Evolutionary conservation across 2,113 vertebrate genomes (phyloP), one percentile per base, ranked within the genome.

Genomic region (Tetrao urogallus): DNA sequence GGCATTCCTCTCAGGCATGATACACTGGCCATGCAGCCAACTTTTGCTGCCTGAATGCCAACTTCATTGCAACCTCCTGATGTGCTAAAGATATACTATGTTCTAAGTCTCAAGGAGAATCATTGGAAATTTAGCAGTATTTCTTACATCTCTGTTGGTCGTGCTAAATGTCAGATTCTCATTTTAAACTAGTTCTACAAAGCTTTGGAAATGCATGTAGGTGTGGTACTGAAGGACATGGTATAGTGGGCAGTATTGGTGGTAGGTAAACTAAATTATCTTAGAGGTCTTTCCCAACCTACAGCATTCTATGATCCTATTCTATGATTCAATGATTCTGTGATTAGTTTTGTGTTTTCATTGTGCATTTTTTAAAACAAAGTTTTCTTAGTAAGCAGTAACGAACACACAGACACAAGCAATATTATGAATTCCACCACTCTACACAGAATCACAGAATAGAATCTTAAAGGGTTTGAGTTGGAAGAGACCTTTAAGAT

Each of bases 1-100:
- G 52, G 70, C 78, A 83, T 78, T 89, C 77, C 93, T 96, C 89
- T 94, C 90, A 83, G 86, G 76, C 87, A 88, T 38, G 4, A 38
- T 38, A 38, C 38, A 38, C 38, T 38, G 38, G 10, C 38, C 38
- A 38, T 38, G 38, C 38, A 38, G 38, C 38, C 38, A 47, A 8
- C 38, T n/a, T 79, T 61, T 75, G 25, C 40, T 65, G 45, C 32
- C 64, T 38, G 30, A 67, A 70, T 25, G 19, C 72, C 65, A 81
- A 32, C 43, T 50, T 85, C 54, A 89, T 30, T 92, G 22, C 69
- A 88, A 12, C 17, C 47, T 86, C 86, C 18, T 13, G 9, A 17
- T 2, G 6, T 30, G 50, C 19, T 84, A 34, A 86, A 93, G 20
- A 24, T 48, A 7, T 38, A 19, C 8, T 17, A 50, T 27, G 15